Evolutionary conservation across 2,888 invertebrate species (phyloP).

Genomic region (Chymomyza amoena): DNA sequence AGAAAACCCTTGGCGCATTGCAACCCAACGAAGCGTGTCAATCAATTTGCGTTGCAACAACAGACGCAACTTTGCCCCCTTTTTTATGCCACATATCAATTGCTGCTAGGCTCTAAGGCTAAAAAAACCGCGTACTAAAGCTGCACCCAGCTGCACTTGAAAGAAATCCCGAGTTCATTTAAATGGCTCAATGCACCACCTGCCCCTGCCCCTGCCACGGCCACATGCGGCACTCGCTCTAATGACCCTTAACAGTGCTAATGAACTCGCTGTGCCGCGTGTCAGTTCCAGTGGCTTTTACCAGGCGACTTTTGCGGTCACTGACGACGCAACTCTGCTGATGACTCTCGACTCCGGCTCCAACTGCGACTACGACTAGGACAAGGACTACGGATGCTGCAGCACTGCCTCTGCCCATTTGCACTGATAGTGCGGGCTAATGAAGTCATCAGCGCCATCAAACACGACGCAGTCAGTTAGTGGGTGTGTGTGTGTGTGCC

Average conservation of each 20-base stretch:
- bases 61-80: constrained; percentile 16
- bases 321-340: constrained; percentile 17
- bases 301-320: constrained; percentile 58
- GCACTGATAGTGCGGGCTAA: constrained; percentile 66
- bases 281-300: constrained; percentile 33
- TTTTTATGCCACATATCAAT: background rate
- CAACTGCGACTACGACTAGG: too few relatives aligned
- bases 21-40: constrained; percentile 59
- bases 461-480: constrained; percentile 30
- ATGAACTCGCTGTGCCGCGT: constrained; percentile 57
- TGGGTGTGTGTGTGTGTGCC: background rate
- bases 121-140: background rate
- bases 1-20: constrained; percentile 19
- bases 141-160: constrained; percentile 4
- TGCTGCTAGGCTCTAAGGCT: background rate
- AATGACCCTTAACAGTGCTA: constrained; percentile 64
- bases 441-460: constrained; percentile 67
- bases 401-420: constrained; percentile 49
- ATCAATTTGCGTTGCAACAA: constrained; percentile 49
- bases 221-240: constrained; percentile 34
- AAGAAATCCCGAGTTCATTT: constrained; percentile 30
- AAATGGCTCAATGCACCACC: constrained; percentile 27
- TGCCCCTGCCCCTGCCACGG: background rate
- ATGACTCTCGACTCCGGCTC: constrained; percentile 18
- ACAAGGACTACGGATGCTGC: too few relatives aligned